Evolutionary conservation across 2,797 vertebrate genomes (phyloP).

Genomic region (Acanthis flammea): DNA sequence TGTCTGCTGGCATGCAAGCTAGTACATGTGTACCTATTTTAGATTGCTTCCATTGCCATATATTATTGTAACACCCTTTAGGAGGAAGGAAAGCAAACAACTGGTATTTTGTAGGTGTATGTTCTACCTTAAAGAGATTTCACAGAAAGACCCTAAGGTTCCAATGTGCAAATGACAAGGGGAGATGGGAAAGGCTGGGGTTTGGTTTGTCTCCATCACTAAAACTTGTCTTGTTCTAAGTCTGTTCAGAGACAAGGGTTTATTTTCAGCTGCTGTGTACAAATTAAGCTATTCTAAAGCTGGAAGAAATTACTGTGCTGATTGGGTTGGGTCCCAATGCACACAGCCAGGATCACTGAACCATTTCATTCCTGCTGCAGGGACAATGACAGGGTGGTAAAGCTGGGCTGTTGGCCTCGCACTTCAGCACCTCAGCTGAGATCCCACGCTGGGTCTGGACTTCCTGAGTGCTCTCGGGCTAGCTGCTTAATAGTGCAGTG

Average conservation of each 20-base stretch:
- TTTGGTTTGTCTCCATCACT: background rate
- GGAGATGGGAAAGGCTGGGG: background rate
- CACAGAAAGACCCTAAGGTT: background rate
- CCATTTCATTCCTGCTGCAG: background rate
- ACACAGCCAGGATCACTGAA: background rate
- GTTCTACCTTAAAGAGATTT: background rate
- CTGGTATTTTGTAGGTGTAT: background rate
- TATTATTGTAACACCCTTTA: background rate
- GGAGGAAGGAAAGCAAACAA: background rate
- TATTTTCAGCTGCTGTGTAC: background rate
- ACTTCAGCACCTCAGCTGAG: background rate
- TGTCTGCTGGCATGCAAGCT: background rate
- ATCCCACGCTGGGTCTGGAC: background rate
- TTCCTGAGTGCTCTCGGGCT: background rate
- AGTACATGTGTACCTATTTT: background rate
- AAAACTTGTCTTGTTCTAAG: background rate
- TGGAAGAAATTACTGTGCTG: background rate
- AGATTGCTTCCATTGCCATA: background rate
- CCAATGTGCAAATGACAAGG: background rate
- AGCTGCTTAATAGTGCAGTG: background rate
- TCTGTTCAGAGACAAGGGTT: background rate
- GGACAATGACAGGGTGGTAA: background rate
- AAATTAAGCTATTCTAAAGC: background rate
- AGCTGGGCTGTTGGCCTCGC: background rate
- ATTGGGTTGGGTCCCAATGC: background rate